Evolutionary conservation across 1,140 invertebrate species (phyloP).

Genomic region (Rhyacophila brunnea): DNA sequence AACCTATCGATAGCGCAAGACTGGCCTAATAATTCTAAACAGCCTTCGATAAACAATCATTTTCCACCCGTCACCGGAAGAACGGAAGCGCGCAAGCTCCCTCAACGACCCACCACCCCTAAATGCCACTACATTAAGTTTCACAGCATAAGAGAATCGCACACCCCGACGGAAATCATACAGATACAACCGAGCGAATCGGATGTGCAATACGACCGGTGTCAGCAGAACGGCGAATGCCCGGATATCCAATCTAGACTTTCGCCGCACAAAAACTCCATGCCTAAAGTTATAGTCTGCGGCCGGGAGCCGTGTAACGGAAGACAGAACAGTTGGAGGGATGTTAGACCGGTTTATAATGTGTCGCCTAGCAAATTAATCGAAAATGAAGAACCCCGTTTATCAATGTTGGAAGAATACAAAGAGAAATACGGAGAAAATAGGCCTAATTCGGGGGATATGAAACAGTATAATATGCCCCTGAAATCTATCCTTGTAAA

Average conservation of each 20-base stretch:
- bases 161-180: not conserved
- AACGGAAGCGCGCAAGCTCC: slow-evolving; percentile 10
- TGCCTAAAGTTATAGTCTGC: slow-evolving; percentile 5
- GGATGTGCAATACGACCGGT: slow-evolving; percentile 9
- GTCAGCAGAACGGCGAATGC: not conserved
- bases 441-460: slow-evolving; percentile 13
- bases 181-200: slow-evolving; percentile 2
- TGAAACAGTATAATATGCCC: slow-evolving; percentile 14
- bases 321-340: slow-evolving; percentile 2
- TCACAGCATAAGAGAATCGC: slow-evolving; percentile 10
- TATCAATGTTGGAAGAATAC: slow-evolving; percentile 25
- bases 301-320: not conserved
- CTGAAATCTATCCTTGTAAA: slow-evolving; percentile 20
- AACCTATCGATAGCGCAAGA: not conserved
- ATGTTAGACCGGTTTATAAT: not conserved
- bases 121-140: slow-evolving; percentile 4
- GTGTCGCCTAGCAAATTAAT: slow-evolving; percentile 20
- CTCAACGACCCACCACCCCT: slow-evolving; percentile 10
- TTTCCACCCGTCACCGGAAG: slow-evolving; percentile 1
- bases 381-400: slow-evolving; percentile 30
- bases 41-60: slow-evolving; percentile 3
- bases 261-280: slow-evolving; percentile 3
- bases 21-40: slow-evolving; percentile 3
- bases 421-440: slow-evolving; percentile 21
- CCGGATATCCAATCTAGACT: not conserved